Evolutionary conservation across 2,888 invertebrate species (phyloP).

Genomic region (Molanna angustata): DNA sequence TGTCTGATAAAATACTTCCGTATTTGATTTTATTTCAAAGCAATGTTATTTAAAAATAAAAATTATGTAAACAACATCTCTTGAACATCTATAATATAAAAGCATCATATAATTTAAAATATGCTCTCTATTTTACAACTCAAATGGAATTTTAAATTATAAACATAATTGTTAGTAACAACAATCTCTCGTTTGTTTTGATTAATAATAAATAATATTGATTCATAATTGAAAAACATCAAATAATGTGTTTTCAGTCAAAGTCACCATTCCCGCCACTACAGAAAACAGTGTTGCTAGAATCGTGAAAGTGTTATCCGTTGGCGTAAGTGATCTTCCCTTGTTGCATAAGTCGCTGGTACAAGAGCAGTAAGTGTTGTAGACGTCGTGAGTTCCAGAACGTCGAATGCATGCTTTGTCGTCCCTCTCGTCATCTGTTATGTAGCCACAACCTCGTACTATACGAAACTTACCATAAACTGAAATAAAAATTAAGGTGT

Average conservation of each 20-base stretch:
- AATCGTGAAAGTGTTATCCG: conserved; percentile 14
- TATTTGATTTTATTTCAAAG: no score
- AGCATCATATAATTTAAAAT: no score
- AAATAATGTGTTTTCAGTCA: conserved; percentile 5
- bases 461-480: conserved; percentile 73
- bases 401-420: conserved; percentile 64
- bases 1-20: no score
- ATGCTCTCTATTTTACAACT: no score
- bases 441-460: conserved; percentile 79
- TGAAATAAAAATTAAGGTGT: conserved; percentile 43
- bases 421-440: conserved; percentile 60
- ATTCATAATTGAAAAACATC: conserved; percentile 25
- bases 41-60: no score
- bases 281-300: conserved; percentile 16
- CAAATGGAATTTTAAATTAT: no score
- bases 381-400: conserved; percentile 72
- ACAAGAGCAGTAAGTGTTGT: conserved; percentile 76
- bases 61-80: no score
- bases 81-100: no score
- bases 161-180: no score
- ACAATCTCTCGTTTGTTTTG: no score
- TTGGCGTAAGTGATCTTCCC: conserved; percentile 38
- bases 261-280: conserved; percentile 10
- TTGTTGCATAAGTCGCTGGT: conserved; percentile 74
- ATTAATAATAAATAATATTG: no score